These are phyloP conservation scores for Rhizomys pruinosus DNA, from an alignment of 2,113 vertebrate species.

Conservation along the genomic window DNA sequence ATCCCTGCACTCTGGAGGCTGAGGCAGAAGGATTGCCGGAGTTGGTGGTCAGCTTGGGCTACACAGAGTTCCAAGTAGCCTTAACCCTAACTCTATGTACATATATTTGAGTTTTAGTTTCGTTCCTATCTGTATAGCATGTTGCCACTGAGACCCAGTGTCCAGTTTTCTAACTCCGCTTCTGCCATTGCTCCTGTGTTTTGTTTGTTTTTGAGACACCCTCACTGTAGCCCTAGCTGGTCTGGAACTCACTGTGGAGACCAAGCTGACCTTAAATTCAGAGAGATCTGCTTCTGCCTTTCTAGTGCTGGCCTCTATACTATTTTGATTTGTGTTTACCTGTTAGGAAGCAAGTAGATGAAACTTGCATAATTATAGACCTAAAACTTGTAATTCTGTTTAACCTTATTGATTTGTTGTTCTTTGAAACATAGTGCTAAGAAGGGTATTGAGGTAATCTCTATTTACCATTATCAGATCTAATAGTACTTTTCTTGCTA, in stretches of 20 bases:
- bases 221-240: too few relatives aligned
- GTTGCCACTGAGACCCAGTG: not conserved
- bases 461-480: conserved; percentile 12
- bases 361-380: conserved; percentile 13
- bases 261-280: too few relatives aligned
- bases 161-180: not conserved
- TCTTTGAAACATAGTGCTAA: conserved; percentile 38
- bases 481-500: conserved; percentile 25
- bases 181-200: not conserved
- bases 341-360: not conserved
- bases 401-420: conserved; percentile 49
- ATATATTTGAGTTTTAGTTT: conserved; percentile 39
- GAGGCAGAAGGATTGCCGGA: not conserved
- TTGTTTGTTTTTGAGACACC: not conserved
- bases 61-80: not conserved
- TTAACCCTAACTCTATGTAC: not conserved
- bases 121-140: not conserved
- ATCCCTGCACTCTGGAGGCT: not conserved
- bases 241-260: too few relatives aligned
- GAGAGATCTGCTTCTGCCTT: not conserved
- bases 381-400: conserved; percentile 28
- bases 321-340: conserved; percentile 51
- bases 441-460: not conserved
- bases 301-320: not conserved
- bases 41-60: not conserved